Base-by-base conservation (phyloP, 2,888 invertebrate genomes). In the Trissolcus brochymenae region DNA sequence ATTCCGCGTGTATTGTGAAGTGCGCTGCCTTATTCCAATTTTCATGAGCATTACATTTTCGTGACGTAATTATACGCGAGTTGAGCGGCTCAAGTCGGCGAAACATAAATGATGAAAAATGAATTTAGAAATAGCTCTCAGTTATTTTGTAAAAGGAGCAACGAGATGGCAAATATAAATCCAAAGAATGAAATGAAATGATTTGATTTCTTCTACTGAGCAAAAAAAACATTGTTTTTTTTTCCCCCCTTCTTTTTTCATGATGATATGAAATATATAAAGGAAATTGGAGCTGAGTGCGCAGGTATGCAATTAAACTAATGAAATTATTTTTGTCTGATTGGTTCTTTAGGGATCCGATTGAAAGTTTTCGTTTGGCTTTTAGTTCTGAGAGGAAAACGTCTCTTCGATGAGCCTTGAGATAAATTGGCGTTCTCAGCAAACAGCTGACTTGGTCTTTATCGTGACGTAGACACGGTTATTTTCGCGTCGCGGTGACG, bases 401-500 rank as follows among this genome's bases (percentile, higher is more conserved):
- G 59, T 67, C 67, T 67, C 62, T 59, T 29, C 55, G 51, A 19
- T 35, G 49, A 77, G 35, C 76, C 76, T 77, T 77, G 77, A 56
- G 60, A 68, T 65, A 73, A 73, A 68, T 73, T 65, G 60, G 72
- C 77, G 25, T 68, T 68, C 65, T 62, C 54, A 19, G 59, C 67
- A 54, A 71, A 75, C 71, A 78, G 75, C 75, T 75, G 71, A 72
- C 55, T 59, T 3, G 17, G 68, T 66, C 71, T 70, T 43, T 41
- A 59, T 41, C 55, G 72, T 78, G 78, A 78, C 78, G 78, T 76
- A 71, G 71, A 17, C 4, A 0, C 1, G 55, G 46, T 60, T 78
- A 78, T 78, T 78, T 65, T 65, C 64, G 72, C 35, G 11, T 3
- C 53, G 43, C 7, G 6, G 68, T 78, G 78, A 78, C 78, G 78